These are phyloP conservation scores for Trimorus sp. DNA, from an alignment of 2,888 invertebrate genomes.

Conservation along the genomic window DNA sequence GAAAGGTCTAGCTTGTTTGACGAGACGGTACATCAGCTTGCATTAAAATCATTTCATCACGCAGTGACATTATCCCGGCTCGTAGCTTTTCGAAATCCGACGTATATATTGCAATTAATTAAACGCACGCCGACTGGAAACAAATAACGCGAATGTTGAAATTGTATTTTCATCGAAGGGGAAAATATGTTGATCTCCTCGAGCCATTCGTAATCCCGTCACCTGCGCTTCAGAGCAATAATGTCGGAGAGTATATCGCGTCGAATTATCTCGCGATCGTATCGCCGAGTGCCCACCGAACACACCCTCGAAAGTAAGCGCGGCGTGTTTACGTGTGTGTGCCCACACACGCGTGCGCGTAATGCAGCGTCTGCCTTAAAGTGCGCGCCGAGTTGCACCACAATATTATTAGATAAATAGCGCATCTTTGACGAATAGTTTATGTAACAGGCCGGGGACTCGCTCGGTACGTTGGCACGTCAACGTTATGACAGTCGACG, in stretches of 20 bases:
- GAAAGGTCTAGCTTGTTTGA: constrained; percentile 14
- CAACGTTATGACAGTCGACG: constrained; percentile 41
- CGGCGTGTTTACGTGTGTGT: constrained; percentile 17
- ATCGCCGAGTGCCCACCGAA: constrained; percentile 55
- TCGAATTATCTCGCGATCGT: constrained; percentile 65
- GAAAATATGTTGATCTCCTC: constrained; percentile 58
- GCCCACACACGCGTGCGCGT: constrained; percentile 41
- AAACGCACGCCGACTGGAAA: constrained; percentile 39
- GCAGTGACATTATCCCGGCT: constrained; percentile 48
- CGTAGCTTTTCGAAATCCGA: constrained; percentile 53
- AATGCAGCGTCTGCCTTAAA: constrained; percentile 68
- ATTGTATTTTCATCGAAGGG: constrained; percentile 60
- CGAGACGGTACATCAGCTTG: constrained; percentile 24
- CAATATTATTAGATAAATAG: constrained; percentile 78
- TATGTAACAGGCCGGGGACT: constrained; percentile 37
- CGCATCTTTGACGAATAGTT: constrained; percentile 60
- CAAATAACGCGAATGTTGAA: constrained; percentile 61
- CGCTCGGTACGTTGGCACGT: constrained; percentile 24
- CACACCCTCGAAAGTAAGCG: constrained; percentile 64
- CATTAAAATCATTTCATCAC: constrained; percentile 48
- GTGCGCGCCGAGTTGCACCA: constrained; percentile 72
- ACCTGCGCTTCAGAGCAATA: constrained; percentile 61
- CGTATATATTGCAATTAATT: constrained; percentile 48
- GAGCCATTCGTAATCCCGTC: constrained; percentile 63
- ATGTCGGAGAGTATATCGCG: constrained; percentile 65